These are phyloP conservation scores for Sus cebifrons DNA, from an alignment of 2,797 vertebrate species.

Conservation along the genomic window DNA sequence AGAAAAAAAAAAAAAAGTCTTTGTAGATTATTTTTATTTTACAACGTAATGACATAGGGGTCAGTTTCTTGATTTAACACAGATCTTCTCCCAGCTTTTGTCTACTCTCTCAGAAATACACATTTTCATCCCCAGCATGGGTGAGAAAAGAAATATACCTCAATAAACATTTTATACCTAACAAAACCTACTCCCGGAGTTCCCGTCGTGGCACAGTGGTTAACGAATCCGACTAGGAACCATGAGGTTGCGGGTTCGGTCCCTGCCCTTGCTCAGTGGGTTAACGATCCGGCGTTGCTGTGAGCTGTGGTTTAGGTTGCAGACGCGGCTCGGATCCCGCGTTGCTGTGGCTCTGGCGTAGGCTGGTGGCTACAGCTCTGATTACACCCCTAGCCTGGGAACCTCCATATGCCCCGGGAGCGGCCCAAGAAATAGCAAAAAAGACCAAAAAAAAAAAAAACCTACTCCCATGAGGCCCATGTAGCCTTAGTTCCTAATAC, in stretches of 20 bases:
- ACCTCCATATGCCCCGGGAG: no score
- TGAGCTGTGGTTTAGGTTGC: no score
- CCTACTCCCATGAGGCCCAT: not conserved
- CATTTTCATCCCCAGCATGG: not conserved
- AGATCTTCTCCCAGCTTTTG: constrained; percentile 9
- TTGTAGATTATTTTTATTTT: constrained; percentile 44
- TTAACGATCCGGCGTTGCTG: no score
- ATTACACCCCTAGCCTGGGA: no score
- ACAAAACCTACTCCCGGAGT: not conserved
- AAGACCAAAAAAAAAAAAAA: not conserved
- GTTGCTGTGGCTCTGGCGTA: no score
- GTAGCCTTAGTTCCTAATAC: not conserved
- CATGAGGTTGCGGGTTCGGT: no score
- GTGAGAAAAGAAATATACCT: constrained; percentile 19
- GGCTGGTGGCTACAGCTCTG: no score
- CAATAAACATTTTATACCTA: constrained; percentile 32
- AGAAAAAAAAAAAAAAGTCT: not conserved
- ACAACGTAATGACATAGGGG: not conserved
- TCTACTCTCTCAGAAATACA: not conserved
- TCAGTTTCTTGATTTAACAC: not conserved
- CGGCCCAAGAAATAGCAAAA: no score
- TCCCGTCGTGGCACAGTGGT: no score
- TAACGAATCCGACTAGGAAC: no score
- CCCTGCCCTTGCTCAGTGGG: no score
- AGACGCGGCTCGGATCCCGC: no score